Base-by-base conservation (phyloP, 2,113 vertebrate species). In the Loxodonta africana region DNA sequence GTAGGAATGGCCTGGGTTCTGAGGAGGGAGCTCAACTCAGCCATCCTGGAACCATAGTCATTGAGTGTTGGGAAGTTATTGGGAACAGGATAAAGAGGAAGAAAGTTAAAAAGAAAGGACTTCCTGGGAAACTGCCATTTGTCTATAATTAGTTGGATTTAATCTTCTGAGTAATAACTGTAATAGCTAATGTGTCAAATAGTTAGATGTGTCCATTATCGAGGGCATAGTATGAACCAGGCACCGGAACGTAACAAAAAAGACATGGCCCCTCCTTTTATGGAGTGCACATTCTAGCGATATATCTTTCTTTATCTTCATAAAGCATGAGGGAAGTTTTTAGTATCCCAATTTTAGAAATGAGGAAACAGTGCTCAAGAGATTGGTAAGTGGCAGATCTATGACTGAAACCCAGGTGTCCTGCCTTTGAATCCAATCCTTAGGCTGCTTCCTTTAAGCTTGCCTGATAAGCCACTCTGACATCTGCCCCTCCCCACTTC, bases 311-410 rank as follows among this genome's bases (percentile, higher is more conserved):
- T 93, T 95, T 67, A 71, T 95, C 92, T 93, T 88, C 83, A 92
- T 83, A 83, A 37, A 8, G 4, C 80, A 81, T 63, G 82, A 65
- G 82, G 33, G 30, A 81, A 71, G 8, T 30, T 94, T 30, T 78
- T 94, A 69, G 65, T 60, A 88, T 95, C 62, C 93, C 74, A 93
- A 30, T 80, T 95, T 96, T 96, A 97, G 97, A 97, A 96, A 91
- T n/a, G 81, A 94, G 83, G 94, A 97, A 98, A 95, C 23, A 46
- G 77, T 44, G 30, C 92, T 93, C 60, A 12, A 92, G 85, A 88
- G 69, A 92, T 94, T 84, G 83, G 60, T 71, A 95, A 60, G 74
- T 69, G 80, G 83, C 74, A 95, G 71, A 81, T 83, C 46, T 88
- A 14, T 93, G 76, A 46, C 53, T 74, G 86, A 96, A 91, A 90